Evolutionary conservation across 2,888 invertebrate species (phyloP), one percentile per base, ranked within the genome.

Genomic region (Mythimna pallens): DNA sequence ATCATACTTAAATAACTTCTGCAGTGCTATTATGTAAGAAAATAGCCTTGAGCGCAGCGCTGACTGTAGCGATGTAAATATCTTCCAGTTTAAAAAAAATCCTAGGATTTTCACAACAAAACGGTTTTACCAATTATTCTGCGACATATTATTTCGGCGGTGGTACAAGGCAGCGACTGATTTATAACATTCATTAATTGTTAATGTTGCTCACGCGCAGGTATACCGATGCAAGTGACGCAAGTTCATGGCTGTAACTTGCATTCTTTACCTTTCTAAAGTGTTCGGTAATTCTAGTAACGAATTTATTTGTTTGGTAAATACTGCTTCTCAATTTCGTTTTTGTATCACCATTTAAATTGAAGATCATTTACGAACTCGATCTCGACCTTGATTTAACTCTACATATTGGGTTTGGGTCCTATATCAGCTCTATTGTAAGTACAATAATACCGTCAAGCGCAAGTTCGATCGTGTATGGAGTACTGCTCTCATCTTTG

Each of bases 121-220:
- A 8, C 61, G 14, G n/a, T 22, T 22, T 40, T 61, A 14, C 22
- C 7, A 17, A 40, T 22, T 22, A 61, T 14, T 3, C 40, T 22
- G 4, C 40, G 14, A 61, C 40, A 40, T n/a, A 22, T 22, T 77
- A 76, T 79, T 83, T 75, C 43, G 69, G 67, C 14, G 47, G 68
- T 73, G 83, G 83, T 64, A 80, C 80, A 83, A 85, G 72, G 54
- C 14, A 84, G 22, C 9, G 55, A 17, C 83, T 84, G 68, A 62
- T 73, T 82, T 72, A 67, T 72, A 17, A 65, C 50, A 70, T 50
- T 70, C 14, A 65, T 82, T 73, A 47, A 47, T 47, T 73, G 63
- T 52, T 57, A 65, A 67, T 57, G 47, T 61, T 67, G 58, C 66
- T 79, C 70, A 81, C 76, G 71, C 64, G 65, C 65, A 82, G 57